Evolutionary conservation across 2,113 vertebrate genomes (phyloP), one percentile per base, ranked within the genome.

Genomic region (Collichthys lucidus): DNA sequence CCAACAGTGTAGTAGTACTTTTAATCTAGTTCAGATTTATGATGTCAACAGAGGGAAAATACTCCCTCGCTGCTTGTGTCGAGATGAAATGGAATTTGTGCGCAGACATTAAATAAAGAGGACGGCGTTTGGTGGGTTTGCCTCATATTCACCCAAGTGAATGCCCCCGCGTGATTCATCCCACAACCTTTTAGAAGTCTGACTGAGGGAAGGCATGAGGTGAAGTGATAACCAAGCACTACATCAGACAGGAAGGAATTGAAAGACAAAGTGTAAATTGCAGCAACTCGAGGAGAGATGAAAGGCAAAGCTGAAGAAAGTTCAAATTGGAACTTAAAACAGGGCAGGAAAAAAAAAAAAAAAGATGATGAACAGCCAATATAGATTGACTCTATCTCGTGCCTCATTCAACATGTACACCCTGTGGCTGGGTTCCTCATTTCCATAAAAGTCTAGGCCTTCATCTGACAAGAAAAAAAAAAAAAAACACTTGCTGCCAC

Each of bases 371-470:
- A 93, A 93, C 92, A 92, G 85, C 90, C 92, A 93, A 93, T 91
- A 91, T 86, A 90, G 91, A 94, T 90, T 84, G 91, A 92, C 91
- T 94, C 87, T 90, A 92, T 91, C 92, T 85, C 86, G 86, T 63
- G 85, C 88, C 80, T 95, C 92, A 93, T 94, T 94, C 90, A 89
- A 87, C 87, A 91, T 88, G 89, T 86, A 91, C 88, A 90, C 88
- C 92, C 91, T 88, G 85, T 93, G 94, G 92, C 92, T 90, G 89
- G 72, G 72, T 86, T 90, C 84, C 91, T 94, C 88, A 94, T 95
- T 94, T 93, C 91, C 93, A 95, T 94, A 93, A 93, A 93, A 94
- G 91, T 92, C 91, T 82, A 67, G 77, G 85, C 92, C 91, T 94
- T 93, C 88, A 91, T 94, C 91, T 93, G 90, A 92, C 88, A 92